Conservation (phyloP, 2,888 invertebrate species). For the Linhomoeus sp. region DNA sequence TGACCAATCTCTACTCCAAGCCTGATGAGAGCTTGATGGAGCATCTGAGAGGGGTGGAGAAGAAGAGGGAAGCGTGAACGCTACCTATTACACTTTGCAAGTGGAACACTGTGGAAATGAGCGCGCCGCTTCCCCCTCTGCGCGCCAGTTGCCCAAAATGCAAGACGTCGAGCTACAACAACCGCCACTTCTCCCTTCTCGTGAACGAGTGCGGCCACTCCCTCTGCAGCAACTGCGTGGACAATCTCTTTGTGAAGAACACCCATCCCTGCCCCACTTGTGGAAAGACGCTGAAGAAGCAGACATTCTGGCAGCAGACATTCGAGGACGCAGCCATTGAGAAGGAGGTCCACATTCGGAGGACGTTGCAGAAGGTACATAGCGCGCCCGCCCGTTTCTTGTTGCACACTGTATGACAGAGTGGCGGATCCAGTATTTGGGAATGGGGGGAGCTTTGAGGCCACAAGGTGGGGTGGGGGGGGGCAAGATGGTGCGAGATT, state of each 20-base stretch:
- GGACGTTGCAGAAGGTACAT: constrained; percentile 46
- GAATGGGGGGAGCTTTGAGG: too few species aligned
- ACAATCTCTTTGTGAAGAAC: constrained; percentile 82
- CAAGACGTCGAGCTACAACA: constrained; percentile 84
- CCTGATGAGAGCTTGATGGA: background rate
- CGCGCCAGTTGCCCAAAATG: constrained; percentile 57
- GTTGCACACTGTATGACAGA: too few species aligned
- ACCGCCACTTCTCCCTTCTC: constrained; percentile 85
- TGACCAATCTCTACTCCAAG: background rate
- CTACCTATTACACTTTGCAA: background rate
- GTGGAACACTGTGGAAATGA: background rate
- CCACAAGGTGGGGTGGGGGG: too few species aligned
- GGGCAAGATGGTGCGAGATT: too few species aligned
- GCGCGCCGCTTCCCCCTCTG: too few species aligned
- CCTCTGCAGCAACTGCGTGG: constrained; percentile 89
- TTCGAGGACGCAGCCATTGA: constrained; percentile 92
- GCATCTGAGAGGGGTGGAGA: too few species aligned
- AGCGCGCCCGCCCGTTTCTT: too few species aligned
- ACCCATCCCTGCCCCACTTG: constrained; percentile 89
- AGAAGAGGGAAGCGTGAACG: too few species aligned
- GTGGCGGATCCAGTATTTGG: too few species aligned
- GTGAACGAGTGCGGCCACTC: constrained; percentile 96
- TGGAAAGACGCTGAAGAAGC: constrained; percentile 61
- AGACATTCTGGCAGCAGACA: constrained; percentile 74
- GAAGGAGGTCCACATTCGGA: constrained; percentile 86